phyloP scores from a whole-genome alignment of 2,888 invertebrate genomes.

The Holacanthella duospinosa region DNA sequence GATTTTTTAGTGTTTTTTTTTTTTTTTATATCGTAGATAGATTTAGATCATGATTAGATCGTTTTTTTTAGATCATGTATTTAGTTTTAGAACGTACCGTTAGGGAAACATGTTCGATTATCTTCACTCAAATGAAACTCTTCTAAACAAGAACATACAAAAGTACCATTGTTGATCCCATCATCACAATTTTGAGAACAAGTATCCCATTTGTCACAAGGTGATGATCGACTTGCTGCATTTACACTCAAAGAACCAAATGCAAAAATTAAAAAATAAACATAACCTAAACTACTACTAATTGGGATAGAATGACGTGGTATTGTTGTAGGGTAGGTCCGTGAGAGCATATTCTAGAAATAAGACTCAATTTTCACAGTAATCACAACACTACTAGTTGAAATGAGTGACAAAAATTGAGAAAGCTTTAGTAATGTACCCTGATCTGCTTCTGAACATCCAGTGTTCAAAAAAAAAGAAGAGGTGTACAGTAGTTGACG shows the following conservation, averaged over 20 bases:
- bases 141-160: slow-evolving; percentile 51
- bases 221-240: neutral
- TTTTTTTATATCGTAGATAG: neutral
- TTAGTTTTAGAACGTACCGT: slow-evolving; percentile 13
- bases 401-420: too few relatives aligned
- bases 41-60: neutral
- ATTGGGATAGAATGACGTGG: neutral
- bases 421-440: too few relatives aligned
- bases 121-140: slow-evolving; percentile 51
- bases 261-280: neutral
- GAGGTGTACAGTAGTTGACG: too few relatives aligned
- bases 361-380: too few relatives aligned
- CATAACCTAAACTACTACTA: neutral
- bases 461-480: too few relatives aligned
- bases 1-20: neutral
- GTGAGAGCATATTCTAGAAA: too few relatives aligned
- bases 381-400: too few relatives aligned
- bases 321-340: too few relatives aligned
- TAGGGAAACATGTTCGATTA: slow-evolving; percentile 39
- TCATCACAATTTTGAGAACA: slow-evolving; percentile 34
- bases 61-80: neutral
- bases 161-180: slow-evolving; percentile 14
- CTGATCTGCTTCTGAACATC: too few relatives aligned
- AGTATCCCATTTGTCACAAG: slow-evolving; percentile 17
- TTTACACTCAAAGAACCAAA: neutral